Percentiles rank a stretch among this genome's conserved stretches.
Conservation (phyloP, 92 coral and sea anemone species). For the Epizoanthus scotinus region DNA sequence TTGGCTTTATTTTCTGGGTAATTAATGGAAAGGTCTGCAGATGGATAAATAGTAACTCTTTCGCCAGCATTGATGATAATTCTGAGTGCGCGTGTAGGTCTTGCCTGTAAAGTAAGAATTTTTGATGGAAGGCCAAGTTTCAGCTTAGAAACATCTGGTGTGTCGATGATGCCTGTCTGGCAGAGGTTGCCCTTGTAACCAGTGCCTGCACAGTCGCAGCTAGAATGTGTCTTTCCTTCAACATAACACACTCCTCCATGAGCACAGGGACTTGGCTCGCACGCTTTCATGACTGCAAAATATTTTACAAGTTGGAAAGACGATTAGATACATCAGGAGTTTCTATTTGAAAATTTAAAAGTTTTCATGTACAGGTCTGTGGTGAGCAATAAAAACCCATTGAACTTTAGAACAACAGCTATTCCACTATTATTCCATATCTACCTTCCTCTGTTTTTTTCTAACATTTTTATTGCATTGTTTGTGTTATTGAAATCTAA, state of each 20-base stretch:
- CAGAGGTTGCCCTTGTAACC: constrained; percentile 68
- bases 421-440: too few species aligned
- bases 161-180: constrained; percentile 51
- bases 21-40: constrained; percentile 4
- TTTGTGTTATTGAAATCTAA: too few species aligned
- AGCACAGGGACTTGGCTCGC: constrained; percentile 68
- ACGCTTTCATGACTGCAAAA: constrained; percentile 41
- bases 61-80: constrained; percentile 21
- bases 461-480: too few species aligned
- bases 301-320: not conserved
- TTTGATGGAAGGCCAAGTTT: constrained; percentile 22
- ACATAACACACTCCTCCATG: constrained; percentile 55
- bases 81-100: constrained; percentile 34
- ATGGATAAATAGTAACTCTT: constrained; percentile 31
- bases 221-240: constrained; percentile 17
- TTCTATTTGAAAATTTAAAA: too few species aligned
- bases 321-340: not conserved
- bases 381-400: too few species aligned
- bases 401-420: too few species aligned
- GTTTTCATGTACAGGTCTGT: too few species aligned
- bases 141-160: constrained; percentile 54
- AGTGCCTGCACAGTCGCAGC: constrained; percentile 60
- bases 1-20: constrained; percentile 4
- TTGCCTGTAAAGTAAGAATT: constrained; percentile 46
- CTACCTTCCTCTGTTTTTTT: too few species aligned